Evolutionary conservation across 2,797 vertebrate species (phyloP).

Genomic region (Phyllotis vaccarum): DNA sequence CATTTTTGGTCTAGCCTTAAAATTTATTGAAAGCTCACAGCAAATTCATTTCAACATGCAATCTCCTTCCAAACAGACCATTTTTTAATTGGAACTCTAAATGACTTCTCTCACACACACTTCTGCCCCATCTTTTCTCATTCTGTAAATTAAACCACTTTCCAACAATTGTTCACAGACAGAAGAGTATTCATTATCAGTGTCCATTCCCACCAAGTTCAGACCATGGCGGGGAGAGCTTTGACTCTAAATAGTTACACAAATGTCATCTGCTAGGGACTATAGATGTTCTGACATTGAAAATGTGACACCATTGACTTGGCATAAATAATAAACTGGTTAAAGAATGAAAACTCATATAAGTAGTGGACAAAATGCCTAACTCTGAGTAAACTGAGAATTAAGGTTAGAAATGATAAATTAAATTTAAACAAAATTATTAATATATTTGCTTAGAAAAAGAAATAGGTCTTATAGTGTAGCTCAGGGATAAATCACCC

Average conservation of each 20-base stretch:
- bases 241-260: background rate
- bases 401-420: constrained; percentile 27
- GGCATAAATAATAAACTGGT: background rate
- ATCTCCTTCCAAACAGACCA: background rate
- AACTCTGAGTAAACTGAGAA: background rate
- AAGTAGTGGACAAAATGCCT: background rate
- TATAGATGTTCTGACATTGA: background rate
- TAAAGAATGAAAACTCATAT: background rate
- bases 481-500: background rate
- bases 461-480: background rate
- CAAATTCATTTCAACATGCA: background rate
- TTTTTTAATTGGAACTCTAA: background rate
- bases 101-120: background rate
- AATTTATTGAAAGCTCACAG: background rate
- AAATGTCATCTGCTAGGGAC: background rate
- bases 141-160: background rate
- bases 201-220: background rate
- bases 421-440: constrained; percentile 12
- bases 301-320: background rate
- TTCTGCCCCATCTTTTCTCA: background rate
- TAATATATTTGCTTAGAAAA: background rate
- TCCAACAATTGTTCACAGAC: background rate
- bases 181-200: background rate
- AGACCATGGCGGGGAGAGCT: background rate
- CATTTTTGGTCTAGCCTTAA: background rate